phyloP scores from a whole-genome alignment of 2,888 invertebrate species.

The Synanthedon myopaeformis region DNA sequence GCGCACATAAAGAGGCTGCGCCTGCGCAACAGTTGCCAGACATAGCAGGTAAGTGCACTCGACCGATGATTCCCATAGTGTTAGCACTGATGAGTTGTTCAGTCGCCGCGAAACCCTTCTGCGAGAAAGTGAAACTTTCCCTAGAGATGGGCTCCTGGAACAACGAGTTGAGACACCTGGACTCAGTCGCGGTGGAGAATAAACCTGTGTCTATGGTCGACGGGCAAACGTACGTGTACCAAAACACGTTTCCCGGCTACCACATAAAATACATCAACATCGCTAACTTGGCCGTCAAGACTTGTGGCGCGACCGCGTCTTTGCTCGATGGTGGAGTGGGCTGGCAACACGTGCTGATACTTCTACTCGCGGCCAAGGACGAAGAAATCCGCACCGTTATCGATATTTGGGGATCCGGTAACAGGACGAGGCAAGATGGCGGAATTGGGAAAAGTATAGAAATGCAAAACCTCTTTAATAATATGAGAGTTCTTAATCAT shows the following conservation, averaged over 20 bases:
- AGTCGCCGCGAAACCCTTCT: conserved; percentile 12
- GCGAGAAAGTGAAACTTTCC: conserved; percentile 34
- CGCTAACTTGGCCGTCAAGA: conserved; percentile 42
- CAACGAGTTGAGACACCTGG: conserved; percentile 30
- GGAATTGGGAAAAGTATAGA: too few relatives aligned
- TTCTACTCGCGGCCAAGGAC: conserved; percentile 36
- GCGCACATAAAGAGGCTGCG: too few relatives aligned
- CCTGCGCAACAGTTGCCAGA: too few relatives aligned
- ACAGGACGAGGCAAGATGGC: too few relatives aligned
- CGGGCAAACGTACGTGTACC: conserved; percentile 52
- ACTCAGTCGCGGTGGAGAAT: conserved; percentile 47
- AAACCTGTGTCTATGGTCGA: conserved; percentile 35
- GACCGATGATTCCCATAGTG: background rate
- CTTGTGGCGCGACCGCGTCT: conserved; percentile 43
- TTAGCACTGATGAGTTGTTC: background rate
- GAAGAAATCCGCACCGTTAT: conserved; percentile 51
- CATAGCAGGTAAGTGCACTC: too few relatives aligned
- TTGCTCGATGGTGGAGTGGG: conserved; percentile 42
- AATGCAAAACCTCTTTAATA: background rate
- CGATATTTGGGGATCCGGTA: conserved; percentile 42
- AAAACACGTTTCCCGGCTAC: conserved; percentile 43
- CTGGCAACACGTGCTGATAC: conserved; percentile 33
- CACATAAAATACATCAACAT: conserved; percentile 47
- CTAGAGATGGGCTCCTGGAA: conserved; percentile 44
- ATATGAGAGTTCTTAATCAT: background rate